Base-by-base conservation (phyloP, 2,113 vertebrate genomes). In the Pristiophorus japonicus region DNA sequence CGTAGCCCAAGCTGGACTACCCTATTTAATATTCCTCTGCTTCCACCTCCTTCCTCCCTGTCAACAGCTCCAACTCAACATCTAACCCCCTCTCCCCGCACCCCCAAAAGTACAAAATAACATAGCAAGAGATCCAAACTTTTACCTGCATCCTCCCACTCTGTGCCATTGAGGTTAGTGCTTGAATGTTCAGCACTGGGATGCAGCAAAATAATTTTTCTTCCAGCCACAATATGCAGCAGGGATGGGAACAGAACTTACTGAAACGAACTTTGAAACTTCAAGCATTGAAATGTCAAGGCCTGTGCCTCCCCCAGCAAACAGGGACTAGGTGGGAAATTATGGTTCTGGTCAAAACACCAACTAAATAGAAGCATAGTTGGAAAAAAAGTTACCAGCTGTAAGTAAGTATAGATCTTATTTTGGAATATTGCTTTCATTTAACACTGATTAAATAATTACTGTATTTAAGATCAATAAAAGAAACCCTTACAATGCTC, bases 381-480 rank as follows among this genome's bases (percentile, higher is more conserved):
- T 4, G 3, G 18, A 59, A 30, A 90, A 51, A 70, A 42, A 63
- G 59, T 70, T 45, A 45, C 45, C 42, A 51, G 66, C 66, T 51
- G 14, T 94, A 51, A 34, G 51, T 67, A 70, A 94, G 38, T 94
- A 45, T 45, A 66, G 30, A 47, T 10, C 92, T 67, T 30, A 94
- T 73, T 70, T 70, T 70, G 65, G 42, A 94, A 66, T 47, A 67
- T 94, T 70, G 93, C 65, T 94, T 27, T 70, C 10, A 94, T 16
- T 47, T 94, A 94, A 94, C 27, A 70, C 24, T 70, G 93, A 11
- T 51, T 92, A 92, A 63, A 92, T 70, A 30, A 70, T 67, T 51
- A 94, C 51, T 73, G 93, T 66, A 94, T 73, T 93, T 24, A 51
- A 51, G 65, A 47, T 94, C 27, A 85, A 85, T 51, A 45, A 94